Evolutionary conservation across 2,113 vertebrate species (phyloP).

Genomic region (Cyprinus carpio): DNA sequence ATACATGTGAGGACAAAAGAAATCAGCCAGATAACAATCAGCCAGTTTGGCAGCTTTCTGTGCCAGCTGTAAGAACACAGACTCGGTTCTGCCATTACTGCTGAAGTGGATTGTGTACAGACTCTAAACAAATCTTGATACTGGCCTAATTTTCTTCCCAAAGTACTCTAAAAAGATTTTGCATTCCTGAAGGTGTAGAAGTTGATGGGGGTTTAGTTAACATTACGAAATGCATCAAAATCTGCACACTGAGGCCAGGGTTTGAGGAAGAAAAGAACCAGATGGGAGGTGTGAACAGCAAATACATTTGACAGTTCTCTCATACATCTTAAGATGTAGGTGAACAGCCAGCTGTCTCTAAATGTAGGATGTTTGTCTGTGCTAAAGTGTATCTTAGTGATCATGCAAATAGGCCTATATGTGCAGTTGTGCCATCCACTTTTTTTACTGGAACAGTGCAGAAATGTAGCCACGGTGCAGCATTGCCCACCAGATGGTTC

Average conservation of each 20-base stretch:
- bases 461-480: background rate
- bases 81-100: background rate
- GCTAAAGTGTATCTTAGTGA: background rate
- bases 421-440: background rate
- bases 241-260: background rate
- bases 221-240: background rate
- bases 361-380: background rate
- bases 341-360: background rate
- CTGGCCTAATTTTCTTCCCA: background rate
- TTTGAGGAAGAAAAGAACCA: background rate
- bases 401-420: background rate
- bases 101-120: background rate
- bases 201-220: background rate
- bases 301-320: background rate
- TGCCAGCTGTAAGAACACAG: background rate
- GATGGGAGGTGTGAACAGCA: background rate
- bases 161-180: background rate
- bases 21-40: background rate
- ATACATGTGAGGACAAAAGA: background rate
- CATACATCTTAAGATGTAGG: background rate
- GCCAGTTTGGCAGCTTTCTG: constrained; percentile 22
- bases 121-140: background rate
- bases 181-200: background rate
- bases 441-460: background rate
- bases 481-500: background rate